Evolutionary conservation across 2,797 vertebrate genomes (phyloP).

Genomic region (Crocodylus rhombifer): DNA sequence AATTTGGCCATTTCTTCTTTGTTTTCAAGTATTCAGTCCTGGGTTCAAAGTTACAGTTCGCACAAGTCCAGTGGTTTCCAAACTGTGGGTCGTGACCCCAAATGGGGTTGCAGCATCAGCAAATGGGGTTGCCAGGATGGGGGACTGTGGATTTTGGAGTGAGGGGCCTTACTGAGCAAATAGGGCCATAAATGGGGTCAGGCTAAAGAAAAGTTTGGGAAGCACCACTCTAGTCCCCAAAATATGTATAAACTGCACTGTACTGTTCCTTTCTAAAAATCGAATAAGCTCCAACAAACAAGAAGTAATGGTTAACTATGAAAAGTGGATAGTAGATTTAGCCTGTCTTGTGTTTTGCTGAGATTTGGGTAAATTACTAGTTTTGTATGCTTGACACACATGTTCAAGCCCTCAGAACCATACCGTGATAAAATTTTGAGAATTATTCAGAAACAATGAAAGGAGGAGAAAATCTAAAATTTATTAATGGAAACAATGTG

Average conservation of each 20-base stretch:
- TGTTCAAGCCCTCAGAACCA: background rate
- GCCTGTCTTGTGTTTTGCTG: background rate
- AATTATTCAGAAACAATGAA: background rate
- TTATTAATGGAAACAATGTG: background rate
- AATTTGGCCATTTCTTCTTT: too few relatives aligned
- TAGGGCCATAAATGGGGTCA: too few relatives aligned
- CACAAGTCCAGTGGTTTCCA: background rate
- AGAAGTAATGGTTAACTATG: background rate
- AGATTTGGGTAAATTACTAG: background rate
- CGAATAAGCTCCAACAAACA: background rate
- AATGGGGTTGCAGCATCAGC: background rate
- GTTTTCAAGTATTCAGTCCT: too few relatives aligned
- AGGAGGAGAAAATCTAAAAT: background rate
- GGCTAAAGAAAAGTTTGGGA: background rate
- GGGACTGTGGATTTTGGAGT: too few relatives aligned
- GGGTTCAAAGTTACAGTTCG: too few relatives aligned
- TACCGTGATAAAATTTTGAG: background rate
- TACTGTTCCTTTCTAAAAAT: background rate
- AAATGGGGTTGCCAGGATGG: background rate
- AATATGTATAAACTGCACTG: background rate
- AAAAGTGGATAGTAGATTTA: too few relatives aligned
- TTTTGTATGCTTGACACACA: accelerated
- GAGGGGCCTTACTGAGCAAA: too few relatives aligned
- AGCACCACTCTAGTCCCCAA: background rate
- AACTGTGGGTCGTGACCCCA: too few relatives aligned